Evolutionary conservation across 1,140 invertebrate species (phyloP), one percentile per base, ranked within the genome.

Genomic region (Drosophila nannoptera): DNA sequence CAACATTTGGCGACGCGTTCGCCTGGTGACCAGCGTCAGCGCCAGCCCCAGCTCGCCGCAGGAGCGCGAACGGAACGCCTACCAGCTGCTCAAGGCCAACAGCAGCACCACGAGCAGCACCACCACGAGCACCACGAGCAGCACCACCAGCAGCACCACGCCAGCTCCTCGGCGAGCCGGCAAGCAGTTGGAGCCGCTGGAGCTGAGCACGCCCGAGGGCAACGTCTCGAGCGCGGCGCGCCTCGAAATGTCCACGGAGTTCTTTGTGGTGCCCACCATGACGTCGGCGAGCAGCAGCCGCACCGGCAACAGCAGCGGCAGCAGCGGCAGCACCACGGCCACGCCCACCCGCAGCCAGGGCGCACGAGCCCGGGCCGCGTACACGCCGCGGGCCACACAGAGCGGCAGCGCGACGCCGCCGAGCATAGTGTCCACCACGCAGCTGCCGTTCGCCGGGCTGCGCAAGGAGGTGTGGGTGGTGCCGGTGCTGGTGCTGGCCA

Each of bases 401-500:
- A 52, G 60, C 59, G 49, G 67, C 53, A 49, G 52, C 36, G 76
- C 73, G 11, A 87, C 86, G 4, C 77, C 87, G 12, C 89, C 89
- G 12, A 87, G 87, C 45, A 88, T 88, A 32, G 67, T 88, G 36
- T 78, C 82, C 38, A 90, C 87, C 40, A 55, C 56, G 7, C 75
- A 87, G 49, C 55, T 73, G 49, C 73, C 73, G 31, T 88, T 87
- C 14, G 71, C 77, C 5, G 87, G 87, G 4, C 91, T 96, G 36
- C 90, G 94, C 58, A 91, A 93, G 67, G 94, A 96, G 83, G 92
- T 94, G 2, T 97, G 97, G 97, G 95, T 96, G 4, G 92, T 97
- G 69, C 96, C 96, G 0, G 92, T 97, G 14, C 91, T 97, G 11
- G 93, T 94, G 4, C 91, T 96, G 40, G 93, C 96, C 46, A 93